phyloP scores from a whole-genome alignment of 2,113 vertebrate species.

The Gnathonemus echidnorhynchus region DNA sequence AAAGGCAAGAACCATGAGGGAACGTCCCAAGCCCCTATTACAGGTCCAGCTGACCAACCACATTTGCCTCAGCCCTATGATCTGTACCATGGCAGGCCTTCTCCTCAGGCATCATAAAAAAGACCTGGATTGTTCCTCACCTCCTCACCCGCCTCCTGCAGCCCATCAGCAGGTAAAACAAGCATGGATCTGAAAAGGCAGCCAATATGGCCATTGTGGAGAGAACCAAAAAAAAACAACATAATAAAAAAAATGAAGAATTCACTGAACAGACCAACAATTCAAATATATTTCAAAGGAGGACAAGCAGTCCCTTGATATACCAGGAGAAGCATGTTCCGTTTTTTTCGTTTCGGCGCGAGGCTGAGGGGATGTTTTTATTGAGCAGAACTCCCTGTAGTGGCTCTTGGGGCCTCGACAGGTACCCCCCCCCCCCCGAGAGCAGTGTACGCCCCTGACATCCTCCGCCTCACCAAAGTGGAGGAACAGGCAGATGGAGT shows the following conservation, averaged over 20 bases:
- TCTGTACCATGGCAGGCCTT: too few relatives aligned
- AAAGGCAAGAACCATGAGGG: background rate
- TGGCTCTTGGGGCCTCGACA: background rate
- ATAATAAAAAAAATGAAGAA: background rate
- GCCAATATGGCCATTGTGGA: background rate
- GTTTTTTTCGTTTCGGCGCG: background rate
- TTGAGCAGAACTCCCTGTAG: background rate
- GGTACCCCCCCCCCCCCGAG: background rate
- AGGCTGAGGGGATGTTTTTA: background rate
- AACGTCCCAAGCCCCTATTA: background rate
- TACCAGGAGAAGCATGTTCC: background rate
- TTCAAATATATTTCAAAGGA: conserved; percentile 6
- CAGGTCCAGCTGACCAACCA: background rate
- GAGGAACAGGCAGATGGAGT: background rate
- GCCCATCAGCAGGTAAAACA: background rate
- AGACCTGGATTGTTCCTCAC: background rate
- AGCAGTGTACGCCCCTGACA: background rate
- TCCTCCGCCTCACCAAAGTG: background rate
- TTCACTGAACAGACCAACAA: background rate
- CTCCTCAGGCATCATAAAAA: background rate
- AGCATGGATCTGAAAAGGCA: background rate
- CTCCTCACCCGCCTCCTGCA: background rate
- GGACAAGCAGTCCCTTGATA: background rate
- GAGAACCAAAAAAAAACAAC: background rate
- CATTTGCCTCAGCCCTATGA: background rate